Evolutionary conservation across 2,888 invertebrate genomes (phyloP).

Genomic region (Apantesis nais): DNA sequence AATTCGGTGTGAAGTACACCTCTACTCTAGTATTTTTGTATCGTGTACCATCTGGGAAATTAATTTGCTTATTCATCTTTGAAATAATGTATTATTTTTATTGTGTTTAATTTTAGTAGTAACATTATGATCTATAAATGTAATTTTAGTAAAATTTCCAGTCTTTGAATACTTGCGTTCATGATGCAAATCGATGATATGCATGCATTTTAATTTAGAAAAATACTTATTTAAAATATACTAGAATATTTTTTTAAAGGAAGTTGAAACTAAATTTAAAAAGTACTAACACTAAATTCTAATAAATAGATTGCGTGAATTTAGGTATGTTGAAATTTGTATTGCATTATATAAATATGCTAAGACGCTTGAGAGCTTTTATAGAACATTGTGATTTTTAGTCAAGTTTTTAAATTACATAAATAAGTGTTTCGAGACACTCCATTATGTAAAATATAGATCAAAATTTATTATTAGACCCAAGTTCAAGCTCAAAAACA

Average conservation of each 20-base stretch:
- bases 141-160: not conserved
- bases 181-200: conserved; percentile 16
- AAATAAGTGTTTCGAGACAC: not conserved
- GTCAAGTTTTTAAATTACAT: not conserved
- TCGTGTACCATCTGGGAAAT: conserved; percentile 9
- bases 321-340: too few species aligned
- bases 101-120: not conserved
- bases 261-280: not conserved
- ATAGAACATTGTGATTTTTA: not conserved
- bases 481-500: not conserved
- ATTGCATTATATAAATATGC: not conserved
- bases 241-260: conserved; percentile 8
- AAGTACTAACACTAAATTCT: too few species aligned
- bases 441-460: not conserved
- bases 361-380: not conserved
- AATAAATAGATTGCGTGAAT: too few species aligned
- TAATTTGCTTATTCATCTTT: not conserved
- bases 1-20: conserved; percentile 35
- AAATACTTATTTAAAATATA: conserved; percentile 16
- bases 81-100: not conserved
- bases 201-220: conserved; percentile 20
- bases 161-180: conserved; percentile 23
- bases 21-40: conserved; percentile 40
- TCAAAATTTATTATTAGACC: not conserved
- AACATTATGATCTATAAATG: not conserved